Percentiles rank a stretch among this genome's conserved stretches.
Evolutionary conservation across 2,797 vertebrate genomes (phyloP).

Genomic region (Sorex maritimensis): DNA sequence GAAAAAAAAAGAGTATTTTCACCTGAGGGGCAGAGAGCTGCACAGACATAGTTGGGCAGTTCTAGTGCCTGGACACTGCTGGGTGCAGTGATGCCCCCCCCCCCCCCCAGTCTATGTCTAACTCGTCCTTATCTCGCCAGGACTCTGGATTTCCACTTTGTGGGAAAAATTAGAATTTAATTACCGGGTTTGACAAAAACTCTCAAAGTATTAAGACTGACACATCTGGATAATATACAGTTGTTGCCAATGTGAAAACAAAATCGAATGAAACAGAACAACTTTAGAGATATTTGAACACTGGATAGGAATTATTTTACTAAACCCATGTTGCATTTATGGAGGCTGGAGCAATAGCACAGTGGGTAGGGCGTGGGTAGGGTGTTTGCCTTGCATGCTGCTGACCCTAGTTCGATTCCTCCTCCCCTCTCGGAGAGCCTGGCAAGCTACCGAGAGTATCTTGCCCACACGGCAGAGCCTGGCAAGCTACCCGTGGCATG

Average conservation of each 20-base stretch:
- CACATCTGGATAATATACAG: neutral
- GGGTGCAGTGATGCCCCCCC: no score
- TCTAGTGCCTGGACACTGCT: no score
- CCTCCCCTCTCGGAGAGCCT: no score
- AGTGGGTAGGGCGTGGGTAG: no score
- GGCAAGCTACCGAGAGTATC: no score
- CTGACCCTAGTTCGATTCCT: no score
- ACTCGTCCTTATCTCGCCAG: neutral
- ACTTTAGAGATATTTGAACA: neutral
- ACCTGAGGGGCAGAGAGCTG: neutral
- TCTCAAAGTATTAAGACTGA: neutral
- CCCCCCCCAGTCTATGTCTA: no score
- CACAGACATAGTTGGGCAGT: neutral
- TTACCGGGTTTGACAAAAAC: neutral
- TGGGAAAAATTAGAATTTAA: neutral
- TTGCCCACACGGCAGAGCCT: no score
- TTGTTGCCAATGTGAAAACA: neutral
- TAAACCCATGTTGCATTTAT: neutral
- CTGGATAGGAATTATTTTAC: neutral
- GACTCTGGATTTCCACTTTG: slow-evolving; percentile 12
- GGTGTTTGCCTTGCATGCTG: no score
- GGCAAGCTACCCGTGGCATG: no score
- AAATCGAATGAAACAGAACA: neutral
- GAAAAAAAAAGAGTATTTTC: neutral
- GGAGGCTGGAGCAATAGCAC: no score